Evolutionary conservation across 2,113 vertebrate genomes (phyloP).

Genomic region (Rhodinocichla rosea): DNA sequence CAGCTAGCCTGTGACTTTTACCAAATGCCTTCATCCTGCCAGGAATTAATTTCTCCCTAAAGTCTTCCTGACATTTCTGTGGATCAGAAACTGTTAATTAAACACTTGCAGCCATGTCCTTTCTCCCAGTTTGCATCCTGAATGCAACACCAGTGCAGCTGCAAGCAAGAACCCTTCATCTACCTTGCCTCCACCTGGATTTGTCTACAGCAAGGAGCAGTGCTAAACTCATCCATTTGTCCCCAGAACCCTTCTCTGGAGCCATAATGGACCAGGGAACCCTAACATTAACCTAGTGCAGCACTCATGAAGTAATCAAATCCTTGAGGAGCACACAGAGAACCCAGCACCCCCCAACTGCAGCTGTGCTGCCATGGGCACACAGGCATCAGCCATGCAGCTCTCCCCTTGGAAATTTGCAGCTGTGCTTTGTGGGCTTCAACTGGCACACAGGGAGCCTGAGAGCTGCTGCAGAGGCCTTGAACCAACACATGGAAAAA

Average conservation of each 20-base stretch:
- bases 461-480: neutral
- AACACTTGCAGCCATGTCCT: neutral
- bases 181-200: neutral
- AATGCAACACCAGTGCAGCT: neutral
- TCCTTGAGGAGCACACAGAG: neutral
- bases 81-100: neutral
- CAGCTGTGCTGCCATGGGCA: neutral
- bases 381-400: fast-evolving
- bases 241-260: neutral
- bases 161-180: neutral
- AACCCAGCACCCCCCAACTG: neutral
- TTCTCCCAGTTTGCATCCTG: neutral
- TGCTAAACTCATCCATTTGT: neutral
- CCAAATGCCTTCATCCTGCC: neutral
- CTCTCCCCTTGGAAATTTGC: neutral
- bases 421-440: neutral
- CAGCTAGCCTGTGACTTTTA: neutral
- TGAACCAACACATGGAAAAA: neutral
- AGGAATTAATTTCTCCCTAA: neutral
- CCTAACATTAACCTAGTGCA: neutral
- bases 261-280: neutral
- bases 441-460: neutral
- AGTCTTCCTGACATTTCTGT: neutral
- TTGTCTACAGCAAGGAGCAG: neutral
- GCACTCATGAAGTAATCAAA: neutral